Evolutionary conservation across 2,888 invertebrate species (phyloP).

Genomic region (Chironomus riparius): DNA sequence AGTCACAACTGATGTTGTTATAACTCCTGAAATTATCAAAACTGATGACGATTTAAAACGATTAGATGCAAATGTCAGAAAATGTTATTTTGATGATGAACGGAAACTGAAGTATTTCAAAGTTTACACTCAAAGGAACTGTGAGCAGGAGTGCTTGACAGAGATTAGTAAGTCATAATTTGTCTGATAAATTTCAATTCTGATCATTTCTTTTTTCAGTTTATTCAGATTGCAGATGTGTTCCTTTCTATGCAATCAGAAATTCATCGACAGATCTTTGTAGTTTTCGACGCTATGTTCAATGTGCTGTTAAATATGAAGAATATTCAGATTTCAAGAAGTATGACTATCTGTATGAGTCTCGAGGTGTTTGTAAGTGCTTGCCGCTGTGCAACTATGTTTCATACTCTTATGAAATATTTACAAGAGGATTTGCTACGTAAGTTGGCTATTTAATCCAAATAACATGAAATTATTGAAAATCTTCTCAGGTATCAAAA

Average conservation of each 20-base stretch:
- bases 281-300: not conserved
- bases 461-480: too few relatives aligned
- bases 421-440: not conserved
- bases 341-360: not conserved
- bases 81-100: slow-evolving; percentile 6
- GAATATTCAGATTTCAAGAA: not conserved
- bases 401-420: not conserved
- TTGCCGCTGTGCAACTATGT: not conserved
- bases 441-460: too few relatives aligned
- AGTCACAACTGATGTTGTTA: not conserved
- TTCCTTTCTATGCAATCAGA: not conserved
- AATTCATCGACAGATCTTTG: not conserved
- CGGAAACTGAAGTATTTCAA: not conserved
- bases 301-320: not conserved
- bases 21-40: too few relatives aligned
- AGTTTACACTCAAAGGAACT: too few relatives aligned
- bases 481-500: too few relatives aligned
- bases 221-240: not conserved
- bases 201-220: not conserved
- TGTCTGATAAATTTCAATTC: too few relatives aligned
- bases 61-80: not conserved
- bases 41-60: not conserved
- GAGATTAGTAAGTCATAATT: not conserved
- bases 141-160: not conserved
- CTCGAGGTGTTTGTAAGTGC: not conserved